Base-by-base conservation (phyloP, 1,140 invertebrate species). In the Tetranychus urticae region DNA sequence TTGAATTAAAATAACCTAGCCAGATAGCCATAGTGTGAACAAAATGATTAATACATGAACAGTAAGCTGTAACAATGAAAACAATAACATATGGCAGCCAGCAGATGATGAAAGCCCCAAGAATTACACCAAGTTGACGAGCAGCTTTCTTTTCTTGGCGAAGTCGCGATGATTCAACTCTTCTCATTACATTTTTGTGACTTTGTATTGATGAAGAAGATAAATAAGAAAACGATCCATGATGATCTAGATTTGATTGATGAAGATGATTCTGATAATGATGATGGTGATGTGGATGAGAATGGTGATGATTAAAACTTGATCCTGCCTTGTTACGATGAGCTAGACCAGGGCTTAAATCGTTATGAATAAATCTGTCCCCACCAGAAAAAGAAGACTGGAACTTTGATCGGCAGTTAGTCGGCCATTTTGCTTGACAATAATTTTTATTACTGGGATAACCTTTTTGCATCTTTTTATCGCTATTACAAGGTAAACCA, bases 51-150 rank as follows among this genome's bases (percentile, higher is more conserved):
- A 76, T 66, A 68, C 78, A 79, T 52, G 74, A 69, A 69, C 80
- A 81, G 60, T 80, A 77, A 2, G 80, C 79, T 31, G 80, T 75
- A 33, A 81, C 78, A 39, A 79, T 71, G 66, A 81, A 81, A 2
- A 79, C 70, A 56, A 79, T 76, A 65, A 81, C 80, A 67, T 81
- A 81, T 7, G 80, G 80, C 13, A 81, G 68, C 74, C 80, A 81
- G 66, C 80, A 81, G 5, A 80, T 13, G 4, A 79, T 75, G 68
- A 81, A 81, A 0, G 78, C 80, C 7, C 79, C 79, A 69, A 81
- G 78, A 61, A 81, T 81, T 10, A 81, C 79, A 1, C 79, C 79
- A 14, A 81, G 71, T 65, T 81, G 80, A 52, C 77, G 70, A 1
- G 79, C 80, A 7, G 80, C 80, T 69, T 81, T 78, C 64, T 79